These are phyloP conservation scores for Nesometra sesokonis DNA, from an alignment of 35 echinoderm and acorn worm species.

Conservation along the genomic window DNA sequence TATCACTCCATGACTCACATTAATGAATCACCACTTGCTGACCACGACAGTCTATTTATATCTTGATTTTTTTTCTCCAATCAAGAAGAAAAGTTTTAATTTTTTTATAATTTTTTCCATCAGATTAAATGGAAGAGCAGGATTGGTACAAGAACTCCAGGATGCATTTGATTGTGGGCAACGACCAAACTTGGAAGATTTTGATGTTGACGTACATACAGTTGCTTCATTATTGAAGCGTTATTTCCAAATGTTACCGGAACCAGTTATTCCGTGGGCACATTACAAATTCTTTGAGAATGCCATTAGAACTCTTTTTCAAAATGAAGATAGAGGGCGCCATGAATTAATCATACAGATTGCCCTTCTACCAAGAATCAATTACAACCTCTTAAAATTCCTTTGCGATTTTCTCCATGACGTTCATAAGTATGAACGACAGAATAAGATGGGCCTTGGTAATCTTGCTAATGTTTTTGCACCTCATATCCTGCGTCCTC, in stretches of 20 bases:
- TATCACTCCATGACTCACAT: not conserved
- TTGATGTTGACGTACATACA: constrained; percentile 58
- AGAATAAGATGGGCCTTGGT: constrained; percentile 90
- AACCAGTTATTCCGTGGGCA: constrained; percentile 86
- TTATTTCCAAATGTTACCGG: constrained; percentile 72
- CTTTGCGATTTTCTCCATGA: constrained; percentile 78
- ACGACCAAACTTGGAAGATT: constrained; percentile 54
- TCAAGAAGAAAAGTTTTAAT: no score
- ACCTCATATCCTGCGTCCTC: constrained; percentile 77
- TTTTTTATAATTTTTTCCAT: no score
- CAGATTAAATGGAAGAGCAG: constrained; percentile 69
- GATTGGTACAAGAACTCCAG: constrained; percentile 71
- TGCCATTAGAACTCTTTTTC: constrained; percentile 49
- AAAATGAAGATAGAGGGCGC: constrained; percentile 55
- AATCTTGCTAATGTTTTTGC: constrained; percentile 95
- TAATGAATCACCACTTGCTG: not conserved
- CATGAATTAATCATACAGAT: constrained; percentile 73
- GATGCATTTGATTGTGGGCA: constrained; percentile 75
- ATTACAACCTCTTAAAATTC: constrained; percentile 89
- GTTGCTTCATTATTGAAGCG: constrained; percentile 80
- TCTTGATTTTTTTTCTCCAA: not conserved
- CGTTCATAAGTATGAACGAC: constrained; percentile 42
- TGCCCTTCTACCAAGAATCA: constrained; percentile 71
- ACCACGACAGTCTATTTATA: no score
- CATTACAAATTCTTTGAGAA: constrained; percentile 76